A percentile compares a stretch with the other conserved stretches of the same genome.
phyloP scores from a whole-genome alignment of 1,140 invertebrate genomes.

The Trichonephila clavipes region DNA sequence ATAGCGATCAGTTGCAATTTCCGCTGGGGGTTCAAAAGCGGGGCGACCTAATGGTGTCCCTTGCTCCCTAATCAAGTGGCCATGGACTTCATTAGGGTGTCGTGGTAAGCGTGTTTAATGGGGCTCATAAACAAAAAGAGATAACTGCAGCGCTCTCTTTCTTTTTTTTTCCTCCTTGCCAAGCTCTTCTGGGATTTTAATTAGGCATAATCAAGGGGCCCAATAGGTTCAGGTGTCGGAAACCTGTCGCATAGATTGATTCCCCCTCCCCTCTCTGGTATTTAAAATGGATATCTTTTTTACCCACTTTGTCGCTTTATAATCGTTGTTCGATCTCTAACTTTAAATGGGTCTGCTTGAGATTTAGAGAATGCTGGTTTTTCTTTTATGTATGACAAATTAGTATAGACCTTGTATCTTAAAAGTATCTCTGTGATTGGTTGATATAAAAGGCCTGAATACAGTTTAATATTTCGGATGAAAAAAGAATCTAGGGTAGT shows the following conservation, averaged over 20 bases:
- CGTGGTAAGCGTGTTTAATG: slow-evolving; percentile 74
- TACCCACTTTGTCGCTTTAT: too few relatives aligned
- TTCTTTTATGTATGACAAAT: too few relatives aligned
- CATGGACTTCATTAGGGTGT: slow-evolving; percentile 64
- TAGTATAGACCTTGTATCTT: too few relatives aligned
- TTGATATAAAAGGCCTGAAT: too few relatives aligned
- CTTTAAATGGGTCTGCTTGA: too few relatives aligned
- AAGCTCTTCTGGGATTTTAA: slow-evolving; percentile 28
- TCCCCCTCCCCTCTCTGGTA: neutral
- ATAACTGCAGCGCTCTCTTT: neutral
- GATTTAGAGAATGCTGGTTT: too few relatives aligned
- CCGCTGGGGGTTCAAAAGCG: slow-evolving; percentile 18
- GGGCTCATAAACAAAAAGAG: slow-evolving; percentile 70
- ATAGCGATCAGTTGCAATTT: slow-evolving; percentile 50
- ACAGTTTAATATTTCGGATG: too few relatives aligned
- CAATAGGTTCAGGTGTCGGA: slow-evolving; percentile 66
- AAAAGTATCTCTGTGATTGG: too few relatives aligned
- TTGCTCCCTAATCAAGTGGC: slow-evolving; percentile 34
- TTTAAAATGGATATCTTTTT: too few relatives aligned
- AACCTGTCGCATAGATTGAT: slow-evolving; percentile 37
- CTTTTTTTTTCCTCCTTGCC: neutral
- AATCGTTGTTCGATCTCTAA: too few relatives aligned
- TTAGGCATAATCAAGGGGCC: slow-evolving; percentile 72
- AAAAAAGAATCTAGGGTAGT: too few relatives aligned
- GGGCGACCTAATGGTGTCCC: slow-evolving; percentile 19